A percentile compares a stretch with the other conserved stretches of the same genome.
Conservation (phyloP, 1,140 invertebrate species). For the Brachionus rubens region DNA sequence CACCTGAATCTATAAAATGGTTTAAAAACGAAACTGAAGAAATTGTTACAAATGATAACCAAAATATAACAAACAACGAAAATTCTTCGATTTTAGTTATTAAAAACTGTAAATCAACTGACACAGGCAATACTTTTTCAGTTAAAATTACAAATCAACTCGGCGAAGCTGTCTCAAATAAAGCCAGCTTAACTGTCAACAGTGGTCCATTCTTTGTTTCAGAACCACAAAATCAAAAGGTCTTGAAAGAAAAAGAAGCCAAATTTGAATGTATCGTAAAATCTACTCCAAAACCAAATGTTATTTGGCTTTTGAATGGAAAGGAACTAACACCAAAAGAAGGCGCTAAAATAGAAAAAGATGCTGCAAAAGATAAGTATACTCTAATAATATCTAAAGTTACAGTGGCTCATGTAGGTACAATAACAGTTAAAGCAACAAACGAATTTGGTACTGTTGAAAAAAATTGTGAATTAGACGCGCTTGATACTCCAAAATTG, state of each 20-base stretch:
- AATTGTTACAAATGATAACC: neutral
- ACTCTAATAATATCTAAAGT: neutral
- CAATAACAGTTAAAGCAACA: neutral
- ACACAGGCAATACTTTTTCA: neutral
- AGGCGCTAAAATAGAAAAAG: slow-evolving; percentile 31
- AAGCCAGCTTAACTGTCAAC: neutral
- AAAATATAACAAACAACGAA: neutral
- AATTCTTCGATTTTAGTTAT: neutral
- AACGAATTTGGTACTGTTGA: slow-evolving; percentile 18
- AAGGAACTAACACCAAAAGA: slow-evolving; percentile 31
- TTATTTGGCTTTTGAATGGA: slow-evolving; percentile 69
- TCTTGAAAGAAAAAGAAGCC: slow-evolving; percentile 15
- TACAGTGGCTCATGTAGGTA: neutral
- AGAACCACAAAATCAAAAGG: slow-evolving; percentile 20
- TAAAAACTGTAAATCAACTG: neutral
- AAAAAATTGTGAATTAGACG: neutral
- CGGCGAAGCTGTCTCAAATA: slow-evolving; percentile 12
- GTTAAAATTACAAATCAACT: slow-evolving; percentile 17
- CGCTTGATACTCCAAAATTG: slow-evolving; percentile 47
- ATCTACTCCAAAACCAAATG: slow-evolving; percentile 72
- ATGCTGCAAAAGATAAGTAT: slow-evolving; percentile 12
- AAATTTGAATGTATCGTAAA: slow-evolving; percentile 26
- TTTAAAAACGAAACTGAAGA: slow-evolving; percentile 27
- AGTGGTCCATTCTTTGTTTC: neutral
- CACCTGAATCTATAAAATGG: neutral